phyloP scores from a whole-genome alignment of 53 echinoderm and acorn worm species.

The Crossaster papposus region DNA sequence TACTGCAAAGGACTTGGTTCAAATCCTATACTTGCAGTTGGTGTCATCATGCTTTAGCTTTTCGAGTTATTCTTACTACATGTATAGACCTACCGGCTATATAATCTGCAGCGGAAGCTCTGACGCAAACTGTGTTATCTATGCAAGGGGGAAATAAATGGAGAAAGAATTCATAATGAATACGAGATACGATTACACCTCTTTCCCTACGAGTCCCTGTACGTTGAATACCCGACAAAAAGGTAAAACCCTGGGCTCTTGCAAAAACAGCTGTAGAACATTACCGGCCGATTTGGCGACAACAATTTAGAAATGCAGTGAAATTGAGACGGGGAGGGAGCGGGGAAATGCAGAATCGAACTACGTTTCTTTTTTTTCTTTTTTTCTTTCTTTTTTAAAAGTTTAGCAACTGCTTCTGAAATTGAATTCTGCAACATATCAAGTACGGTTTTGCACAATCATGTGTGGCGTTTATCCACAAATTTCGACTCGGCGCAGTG shows the following conservation, averaged over 20 bases:
- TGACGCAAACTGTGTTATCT: conserved; percentile 34
- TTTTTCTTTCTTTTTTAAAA: neutral
- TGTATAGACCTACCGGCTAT: conserved; percentile 33
- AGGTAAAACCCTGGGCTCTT: conserved; percentile 2
- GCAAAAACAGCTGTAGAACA: neutral
- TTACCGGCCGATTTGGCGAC: neutral
- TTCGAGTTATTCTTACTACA: too few species aligned
- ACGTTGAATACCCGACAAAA: neutral
- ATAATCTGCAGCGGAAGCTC: conserved; percentile 40
- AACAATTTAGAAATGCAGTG: neutral
- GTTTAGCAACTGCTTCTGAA: neutral
- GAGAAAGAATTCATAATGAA: neutral
- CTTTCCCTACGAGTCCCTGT: neutral
- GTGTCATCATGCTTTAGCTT: neutral
- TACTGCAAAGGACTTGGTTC: neutral
- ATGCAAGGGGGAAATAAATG: neutral
- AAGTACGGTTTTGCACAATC: too few species aligned
- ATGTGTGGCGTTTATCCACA: too few species aligned
- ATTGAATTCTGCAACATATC: neutral
- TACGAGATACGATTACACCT: neutral
- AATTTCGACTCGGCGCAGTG: too few species aligned
- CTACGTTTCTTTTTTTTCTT: neutral
- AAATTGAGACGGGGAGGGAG: conserved; percentile 12
- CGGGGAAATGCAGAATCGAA: neutral
- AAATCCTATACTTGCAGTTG: neutral